phyloP scores from a whole-genome alignment of 37 sponge, comb jelly and placozoan species.

The Crambe crambe region DNA sequence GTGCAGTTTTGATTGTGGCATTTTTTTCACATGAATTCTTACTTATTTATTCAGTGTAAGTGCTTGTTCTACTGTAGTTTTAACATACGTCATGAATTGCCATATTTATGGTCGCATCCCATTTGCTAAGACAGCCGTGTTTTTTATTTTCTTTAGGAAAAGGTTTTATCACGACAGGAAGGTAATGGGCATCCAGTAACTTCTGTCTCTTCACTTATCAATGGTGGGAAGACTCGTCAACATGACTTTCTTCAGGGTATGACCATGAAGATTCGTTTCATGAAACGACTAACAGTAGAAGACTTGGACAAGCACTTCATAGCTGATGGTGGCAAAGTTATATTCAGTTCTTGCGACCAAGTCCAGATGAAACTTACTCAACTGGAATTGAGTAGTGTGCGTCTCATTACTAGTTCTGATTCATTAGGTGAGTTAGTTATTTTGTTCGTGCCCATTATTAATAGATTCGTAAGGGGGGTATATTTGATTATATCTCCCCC shows the following conservation, averaged over 20 bases:
- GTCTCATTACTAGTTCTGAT: conserved; percentile 13
- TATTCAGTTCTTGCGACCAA: conserved; percentile 68
- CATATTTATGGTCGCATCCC: too few relatives aligned
- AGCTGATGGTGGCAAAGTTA: conserved; percentile 38
- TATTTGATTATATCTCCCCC: too few relatives aligned
- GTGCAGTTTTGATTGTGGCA: too few relatives aligned
- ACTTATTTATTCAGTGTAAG: too few relatives aligned
- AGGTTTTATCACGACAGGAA: conserved; percentile 32
- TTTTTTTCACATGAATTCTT: too few relatives aligned
- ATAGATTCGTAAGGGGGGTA: background rate
- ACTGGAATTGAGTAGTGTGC: conserved; percentile 51
- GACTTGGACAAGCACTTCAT: conserved; percentile 46
- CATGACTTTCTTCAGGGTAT: conserved; percentile 64
- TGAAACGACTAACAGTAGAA: conserved; percentile 43
- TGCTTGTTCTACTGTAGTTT: too few relatives aligned
- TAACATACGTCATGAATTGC: too few relatives aligned
- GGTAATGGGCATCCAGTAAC: background rate
- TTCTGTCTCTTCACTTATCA: background rate
- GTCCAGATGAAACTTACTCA: conserved; percentile 76
- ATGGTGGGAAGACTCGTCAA: conserved; percentile 18
- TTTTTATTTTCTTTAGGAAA: conserved; percentile 22
- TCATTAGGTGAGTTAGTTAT: conserved; percentile 16
- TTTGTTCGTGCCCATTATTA: background rate
- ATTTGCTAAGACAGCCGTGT: too few relatives aligned
- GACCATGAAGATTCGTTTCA: conserved; percentile 74